phyloP scores from a whole-genome alignment of 37 sponge, comb jelly and placozoan genomes.

The Spongilla lacustris region DNA sequence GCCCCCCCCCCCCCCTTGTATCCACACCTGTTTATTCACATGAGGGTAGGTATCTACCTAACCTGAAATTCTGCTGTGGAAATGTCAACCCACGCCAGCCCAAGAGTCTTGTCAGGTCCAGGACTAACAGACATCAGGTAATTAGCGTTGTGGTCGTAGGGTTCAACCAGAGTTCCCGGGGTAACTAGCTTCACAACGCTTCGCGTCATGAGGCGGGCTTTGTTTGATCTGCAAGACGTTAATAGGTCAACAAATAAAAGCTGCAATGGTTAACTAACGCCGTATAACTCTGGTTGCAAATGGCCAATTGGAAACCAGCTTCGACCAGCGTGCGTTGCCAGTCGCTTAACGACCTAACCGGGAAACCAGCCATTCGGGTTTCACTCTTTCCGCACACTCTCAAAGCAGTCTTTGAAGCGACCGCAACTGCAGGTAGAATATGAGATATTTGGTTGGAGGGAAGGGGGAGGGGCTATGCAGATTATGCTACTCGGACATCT shows the following conservation, averaged over 20 bases:
- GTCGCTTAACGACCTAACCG: constrained; percentile 63
- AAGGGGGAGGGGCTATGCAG: neutral
- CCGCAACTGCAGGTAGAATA: constrained; percentile 24
- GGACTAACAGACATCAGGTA: constrained; percentile 72
- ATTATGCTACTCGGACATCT: too few species aligned
- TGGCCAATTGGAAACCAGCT: constrained; percentile 85
- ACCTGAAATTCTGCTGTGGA: constrained; percentile 81
- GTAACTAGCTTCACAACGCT: constrained; percentile 80
- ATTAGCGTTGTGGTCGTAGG: constrained; percentile 65
- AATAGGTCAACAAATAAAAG: too few species aligned
- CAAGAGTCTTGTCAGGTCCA: constrained; percentile 59
- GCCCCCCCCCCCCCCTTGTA: too few species aligned
- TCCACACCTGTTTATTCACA: too few species aligned
- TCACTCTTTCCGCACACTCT: constrained; percentile 57
- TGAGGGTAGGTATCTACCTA: too few species aligned
- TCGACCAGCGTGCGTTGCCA: constrained; percentile 78
- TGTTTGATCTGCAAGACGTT: neutral
- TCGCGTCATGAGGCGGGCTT: constrained; percentile 35
- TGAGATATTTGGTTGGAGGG: neutral
- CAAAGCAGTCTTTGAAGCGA: constrained; percentile 59
- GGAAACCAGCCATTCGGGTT: constrained; percentile 79
- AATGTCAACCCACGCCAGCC: constrained; percentile 86
- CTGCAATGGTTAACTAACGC: neutral
- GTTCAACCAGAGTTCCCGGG: constrained; percentile 86
- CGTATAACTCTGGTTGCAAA: constrained; percentile 71